Evolutionary conservation across 2,888 invertebrate genomes (phyloP).

Genomic region (Lycocerus yunnanus): DNA sequence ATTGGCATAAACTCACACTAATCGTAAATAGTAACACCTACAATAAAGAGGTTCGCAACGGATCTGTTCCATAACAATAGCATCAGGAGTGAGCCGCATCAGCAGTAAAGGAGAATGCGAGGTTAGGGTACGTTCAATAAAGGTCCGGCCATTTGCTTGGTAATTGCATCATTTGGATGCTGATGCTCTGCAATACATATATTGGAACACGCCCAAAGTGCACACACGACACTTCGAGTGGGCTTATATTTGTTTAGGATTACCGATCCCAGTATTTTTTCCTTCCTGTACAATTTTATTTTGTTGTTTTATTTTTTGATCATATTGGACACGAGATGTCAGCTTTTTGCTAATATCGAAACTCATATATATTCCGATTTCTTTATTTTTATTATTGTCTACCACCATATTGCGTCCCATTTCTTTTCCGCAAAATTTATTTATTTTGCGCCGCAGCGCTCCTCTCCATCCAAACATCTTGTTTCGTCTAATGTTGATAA

Average conservation of each 20-base stretch:
- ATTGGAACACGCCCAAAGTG: conserved; percentile 51
- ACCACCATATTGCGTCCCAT: not conserved
- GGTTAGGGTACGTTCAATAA: conserved; percentile 41
- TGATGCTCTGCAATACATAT: conserved; percentile 55
- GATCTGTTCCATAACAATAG: conserved; percentile 42
- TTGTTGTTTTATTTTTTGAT: conserved; percentile 17
- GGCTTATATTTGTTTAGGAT: conserved; percentile 53
- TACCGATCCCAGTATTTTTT: conserved; percentile 44
- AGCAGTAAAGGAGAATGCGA: conserved; percentile 37
- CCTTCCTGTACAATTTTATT: conserved; percentile 28
- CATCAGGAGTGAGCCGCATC: conserved; percentile 40
- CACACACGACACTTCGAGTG: conserved; percentile 49
- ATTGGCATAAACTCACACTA: conserved; percentile 39
- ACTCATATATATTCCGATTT: conserved; percentile 17
- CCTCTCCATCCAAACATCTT: not conserved
- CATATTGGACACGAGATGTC: conserved; percentile 9
- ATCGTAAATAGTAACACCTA: conserved; percentile 43
- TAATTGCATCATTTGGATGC: conserved; percentile 58
- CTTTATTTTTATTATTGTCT: conserved; percentile 20
- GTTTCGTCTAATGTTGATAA: not conserved
- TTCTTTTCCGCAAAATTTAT: not conserved
- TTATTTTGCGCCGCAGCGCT: not conserved
- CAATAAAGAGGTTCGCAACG: conserved; percentile 43
- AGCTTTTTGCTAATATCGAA: conserved; percentile 19
- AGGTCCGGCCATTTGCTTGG: conserved; percentile 51